phyloP scores from a whole-genome alignment of 2,113 vertebrate species.

The Piaya cayana region DNA sequence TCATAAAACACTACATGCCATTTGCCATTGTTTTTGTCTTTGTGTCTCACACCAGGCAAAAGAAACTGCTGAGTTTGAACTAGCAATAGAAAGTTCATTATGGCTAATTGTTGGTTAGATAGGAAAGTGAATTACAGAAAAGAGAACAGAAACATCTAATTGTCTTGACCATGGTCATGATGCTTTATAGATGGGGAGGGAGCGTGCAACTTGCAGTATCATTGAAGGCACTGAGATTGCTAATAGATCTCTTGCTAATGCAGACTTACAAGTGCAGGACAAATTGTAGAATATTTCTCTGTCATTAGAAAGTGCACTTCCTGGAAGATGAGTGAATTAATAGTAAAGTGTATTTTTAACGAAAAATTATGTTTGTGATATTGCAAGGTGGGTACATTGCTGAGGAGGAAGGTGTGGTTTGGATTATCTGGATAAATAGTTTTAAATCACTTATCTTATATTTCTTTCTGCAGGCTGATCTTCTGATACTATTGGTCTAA shows the following conservation, averaged over 20 bases:
- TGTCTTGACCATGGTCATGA: not conserved
- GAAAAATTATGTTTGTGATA: not conserved
- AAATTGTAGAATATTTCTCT: accelerated
- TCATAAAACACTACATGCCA: not conserved
- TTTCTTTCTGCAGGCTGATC: not conserved
- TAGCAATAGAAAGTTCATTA: constrained; percentile 31
- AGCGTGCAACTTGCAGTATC: not conserved
- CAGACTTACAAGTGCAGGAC: accelerated
- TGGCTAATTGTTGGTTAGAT: constrained; percentile 5
- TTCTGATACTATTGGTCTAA: accelerated
- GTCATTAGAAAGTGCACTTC: accelerated
- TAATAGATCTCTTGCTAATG: not conserved
- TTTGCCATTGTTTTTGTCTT: not conserved
- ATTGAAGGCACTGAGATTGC: not conserved
- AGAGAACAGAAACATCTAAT: not conserved
- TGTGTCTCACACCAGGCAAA: not conserved
- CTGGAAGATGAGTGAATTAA: not conserved
- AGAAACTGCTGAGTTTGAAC: not conserved
- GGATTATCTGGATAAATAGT: not conserved
- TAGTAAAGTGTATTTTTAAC: not conserved
- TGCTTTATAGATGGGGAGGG: not conserved
- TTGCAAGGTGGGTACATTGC: not conserved
- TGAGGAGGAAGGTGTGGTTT: not conserved
- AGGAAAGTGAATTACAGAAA: not conserved
- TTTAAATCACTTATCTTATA: accelerated